Percentiles rank a stretch among this genome's conserved stretches.
phyloP scores from a whole-genome alignment of 2,113 vertebrate genomes.

The Bothrops jararaca region DNA sequence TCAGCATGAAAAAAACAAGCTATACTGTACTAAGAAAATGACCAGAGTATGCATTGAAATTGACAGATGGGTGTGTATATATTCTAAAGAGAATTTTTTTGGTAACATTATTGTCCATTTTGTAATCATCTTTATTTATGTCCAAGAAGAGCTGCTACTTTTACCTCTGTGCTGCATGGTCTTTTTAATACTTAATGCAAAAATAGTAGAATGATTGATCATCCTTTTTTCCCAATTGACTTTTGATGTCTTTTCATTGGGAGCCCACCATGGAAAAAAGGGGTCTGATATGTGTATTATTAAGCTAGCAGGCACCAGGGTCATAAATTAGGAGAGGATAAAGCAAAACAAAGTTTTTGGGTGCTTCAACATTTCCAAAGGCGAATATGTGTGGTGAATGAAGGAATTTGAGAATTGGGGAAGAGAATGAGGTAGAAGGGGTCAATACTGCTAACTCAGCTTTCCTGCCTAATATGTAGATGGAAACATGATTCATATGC shows the following conservation, averaged over 20 bases:
- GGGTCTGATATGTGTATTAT: no score
- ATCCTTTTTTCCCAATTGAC: no score
- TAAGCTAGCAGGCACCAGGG: no score
- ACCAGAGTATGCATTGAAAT: neutral
- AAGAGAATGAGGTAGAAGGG: neutral
- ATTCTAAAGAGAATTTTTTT: neutral
- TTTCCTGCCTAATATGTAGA: neutral
- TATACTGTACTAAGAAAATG: neutral
- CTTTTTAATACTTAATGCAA: no score
- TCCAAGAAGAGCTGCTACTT: neutral
- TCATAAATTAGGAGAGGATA: no score
- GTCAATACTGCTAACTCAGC: neutral
- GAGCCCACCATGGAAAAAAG: no score
- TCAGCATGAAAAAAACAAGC: neutral
- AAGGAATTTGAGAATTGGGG: neutral
- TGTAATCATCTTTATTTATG: neutral
- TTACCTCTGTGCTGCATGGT: neutral
- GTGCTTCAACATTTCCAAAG: neutral
- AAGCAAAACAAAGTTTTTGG: no score
- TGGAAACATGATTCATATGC: neutral
- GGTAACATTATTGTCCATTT: neutral
- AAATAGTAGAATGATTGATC: no score
- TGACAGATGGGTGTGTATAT: neutral
- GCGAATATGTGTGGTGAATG: neutral
- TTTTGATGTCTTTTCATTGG: no score